phyloP scores from a whole-genome alignment of 2,797 vertebrate genomes.

The Xenops minutus region DNA sequence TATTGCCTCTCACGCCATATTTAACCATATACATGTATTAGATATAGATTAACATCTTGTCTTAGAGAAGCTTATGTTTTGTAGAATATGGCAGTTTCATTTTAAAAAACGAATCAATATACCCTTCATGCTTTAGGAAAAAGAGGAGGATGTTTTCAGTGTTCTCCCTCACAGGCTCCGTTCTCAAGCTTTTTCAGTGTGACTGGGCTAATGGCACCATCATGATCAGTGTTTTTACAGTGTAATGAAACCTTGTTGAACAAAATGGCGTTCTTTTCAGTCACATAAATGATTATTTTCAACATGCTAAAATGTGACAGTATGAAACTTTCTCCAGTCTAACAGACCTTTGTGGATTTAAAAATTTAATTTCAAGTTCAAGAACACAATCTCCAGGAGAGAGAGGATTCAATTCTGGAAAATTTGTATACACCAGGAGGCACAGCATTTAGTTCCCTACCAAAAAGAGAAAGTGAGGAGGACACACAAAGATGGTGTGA shows the following conservation, averaged over 20 bases:
- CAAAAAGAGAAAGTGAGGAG: background rate
- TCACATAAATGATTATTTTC: slow-evolving; percentile 9
- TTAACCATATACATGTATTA: slow-evolving; percentile 74
- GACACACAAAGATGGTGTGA: background rate
- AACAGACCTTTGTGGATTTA: background rate
- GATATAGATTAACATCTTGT: slow-evolving; percentile 74
- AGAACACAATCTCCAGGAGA: background rate
- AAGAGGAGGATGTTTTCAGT: background rate
- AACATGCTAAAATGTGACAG: background rate
- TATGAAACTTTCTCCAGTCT: background rate
- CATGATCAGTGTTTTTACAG: background rate
- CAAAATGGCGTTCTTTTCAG: slow-evolving; percentile 15
- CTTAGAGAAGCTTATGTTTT: slow-evolving; percentile 60
- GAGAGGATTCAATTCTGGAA: background rate
- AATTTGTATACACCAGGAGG: background rate
- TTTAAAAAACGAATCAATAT: slow-evolving; percentile 60
- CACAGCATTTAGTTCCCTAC: background rate
- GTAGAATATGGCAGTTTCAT: slow-evolving; percentile 52
- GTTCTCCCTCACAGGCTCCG: background rate
- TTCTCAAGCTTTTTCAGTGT: background rate
- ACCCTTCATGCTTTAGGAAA: slow-evolving; percentile 40
- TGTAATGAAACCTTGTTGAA: background rate
- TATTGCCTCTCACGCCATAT: slow-evolving; percentile 69
- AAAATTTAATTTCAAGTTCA: background rate
- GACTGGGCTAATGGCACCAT: background rate